Evolutionary conservation across 1,140 invertebrate genomes (phyloP).

Genomic region (Gryllus bimaculatus): DNA sequence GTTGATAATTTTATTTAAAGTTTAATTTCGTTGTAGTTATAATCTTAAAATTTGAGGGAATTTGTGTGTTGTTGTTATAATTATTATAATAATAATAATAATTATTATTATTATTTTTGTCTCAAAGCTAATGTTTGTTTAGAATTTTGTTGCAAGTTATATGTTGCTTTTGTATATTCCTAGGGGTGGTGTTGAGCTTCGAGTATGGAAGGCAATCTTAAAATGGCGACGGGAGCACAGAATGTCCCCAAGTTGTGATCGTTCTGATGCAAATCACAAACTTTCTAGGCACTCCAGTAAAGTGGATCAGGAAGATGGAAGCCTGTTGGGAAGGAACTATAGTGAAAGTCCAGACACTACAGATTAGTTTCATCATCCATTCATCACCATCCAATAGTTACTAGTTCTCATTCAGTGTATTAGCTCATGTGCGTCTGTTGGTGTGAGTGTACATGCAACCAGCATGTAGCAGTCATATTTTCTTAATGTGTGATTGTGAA

Average conservation of each 20-base stretch:
- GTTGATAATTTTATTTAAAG: no score
- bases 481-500: no score
- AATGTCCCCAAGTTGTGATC: conserved; percentile 6
- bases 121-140: conserved; percentile 17
- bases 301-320: not conserved
- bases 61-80: conserved; percentile 15
- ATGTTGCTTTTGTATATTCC: conserved; percentile 17
- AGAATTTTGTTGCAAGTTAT: conserved; percentile 8
- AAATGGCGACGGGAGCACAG: conserved; percentile 32
- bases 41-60: no score
- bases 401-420: no score
- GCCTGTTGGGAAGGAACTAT: conserved; percentile 3
- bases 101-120: conserved; percentile 16
- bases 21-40: no score
- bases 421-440: no score
- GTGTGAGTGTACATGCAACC: no score
- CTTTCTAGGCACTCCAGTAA: conserved; percentile 3
- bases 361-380: not conserved
- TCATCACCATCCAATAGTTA: no score
- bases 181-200: conserved; percentile 48
- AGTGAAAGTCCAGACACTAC: conserved; percentile 13
- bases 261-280: conserved; percentile 12
- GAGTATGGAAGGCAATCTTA: conserved; percentile 47
- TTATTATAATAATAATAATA: not conserved
- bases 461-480: no score